Evolutionary conservation across 2,113 vertebrate genomes (phyloP).

Genomic region (Prietella phreatophila): DNA sequence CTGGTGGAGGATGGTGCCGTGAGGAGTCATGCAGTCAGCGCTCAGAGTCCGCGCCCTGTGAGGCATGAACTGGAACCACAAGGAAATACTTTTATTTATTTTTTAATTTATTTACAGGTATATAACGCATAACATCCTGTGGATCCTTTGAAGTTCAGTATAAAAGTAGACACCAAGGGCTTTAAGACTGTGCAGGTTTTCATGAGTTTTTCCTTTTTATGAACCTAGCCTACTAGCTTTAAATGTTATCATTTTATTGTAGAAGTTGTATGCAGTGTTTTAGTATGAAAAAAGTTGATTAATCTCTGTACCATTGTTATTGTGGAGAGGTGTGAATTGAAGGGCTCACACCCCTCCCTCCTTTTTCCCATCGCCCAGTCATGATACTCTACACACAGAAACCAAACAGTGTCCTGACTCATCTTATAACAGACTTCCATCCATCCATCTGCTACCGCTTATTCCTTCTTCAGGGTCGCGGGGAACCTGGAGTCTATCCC

Average conservation of each 20-base stretch:
- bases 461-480: too few relatives aligned
- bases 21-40: constrained; percentile 88
- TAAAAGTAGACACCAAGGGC: too few relatives aligned
- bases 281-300: background rate
- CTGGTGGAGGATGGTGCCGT: constrained; percentile 88
- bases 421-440: too few relatives aligned
- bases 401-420: too few relatives aligned
- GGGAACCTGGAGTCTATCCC: too few relatives aligned
- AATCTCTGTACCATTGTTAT: too few relatives aligned
- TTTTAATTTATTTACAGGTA: background rate
- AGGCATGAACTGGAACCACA: constrained; percentile 84
- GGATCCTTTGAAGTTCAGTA: background rate
- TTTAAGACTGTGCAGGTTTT: too few relatives aligned
- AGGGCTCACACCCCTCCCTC: too few relatives aligned
- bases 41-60: constrained; percentile 81
- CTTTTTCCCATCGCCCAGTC: too few relatives aligned
- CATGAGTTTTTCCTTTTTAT: background rate
- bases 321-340: background rate
- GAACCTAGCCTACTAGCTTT: background rate
- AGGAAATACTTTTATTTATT: too few relatives aligned
- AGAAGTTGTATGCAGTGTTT: background rate
- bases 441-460: too few relatives aligned
- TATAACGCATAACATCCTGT: background rate
- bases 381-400: too few relatives aligned
- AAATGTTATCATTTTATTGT: background rate